Conservation (phyloP, 2,113 vertebrate species). For the Machaerirhynchus nigripectus region DNA sequence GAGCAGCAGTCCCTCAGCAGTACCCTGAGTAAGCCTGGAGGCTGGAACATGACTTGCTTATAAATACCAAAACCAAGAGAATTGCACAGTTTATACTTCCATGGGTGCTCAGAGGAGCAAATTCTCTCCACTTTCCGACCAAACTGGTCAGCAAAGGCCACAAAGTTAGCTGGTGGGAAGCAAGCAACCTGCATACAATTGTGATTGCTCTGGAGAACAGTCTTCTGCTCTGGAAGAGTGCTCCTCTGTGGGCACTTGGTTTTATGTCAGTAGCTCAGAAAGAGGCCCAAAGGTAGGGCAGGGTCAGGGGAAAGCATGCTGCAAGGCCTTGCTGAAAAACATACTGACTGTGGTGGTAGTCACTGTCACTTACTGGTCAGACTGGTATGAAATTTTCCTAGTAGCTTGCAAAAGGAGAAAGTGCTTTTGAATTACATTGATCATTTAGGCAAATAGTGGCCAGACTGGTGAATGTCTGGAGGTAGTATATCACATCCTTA, state of each 20-base stretch:
- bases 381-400: not conserved
- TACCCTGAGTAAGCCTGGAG: not conserved
- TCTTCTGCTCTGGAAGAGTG: not conserved
- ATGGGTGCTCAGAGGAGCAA: not conserved
- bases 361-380: not conserved
- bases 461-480: not conserved
- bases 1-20: constrained; percentile 11
- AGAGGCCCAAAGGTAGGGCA: not conserved
- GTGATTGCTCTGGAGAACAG: not conserved
- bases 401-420: not conserved
- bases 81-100: not conserved
- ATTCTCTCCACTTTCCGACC: not conserved
- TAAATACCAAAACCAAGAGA: not conserved
- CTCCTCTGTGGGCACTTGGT: not conserved
- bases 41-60: not conserved
- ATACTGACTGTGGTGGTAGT: accelerated
- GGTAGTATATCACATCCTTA: not conserved
- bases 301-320: not conserved
- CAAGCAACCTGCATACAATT: not conserved
- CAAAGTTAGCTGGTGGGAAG: not conserved
- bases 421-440: not conserved
- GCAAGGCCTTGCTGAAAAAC: not conserved
- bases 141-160: not conserved
- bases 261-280: not conserved
- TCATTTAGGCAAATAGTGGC: not conserved